Conservation (phyloP, 2,888 invertebrate species). For the Hypolimnas misippus region DNA sequence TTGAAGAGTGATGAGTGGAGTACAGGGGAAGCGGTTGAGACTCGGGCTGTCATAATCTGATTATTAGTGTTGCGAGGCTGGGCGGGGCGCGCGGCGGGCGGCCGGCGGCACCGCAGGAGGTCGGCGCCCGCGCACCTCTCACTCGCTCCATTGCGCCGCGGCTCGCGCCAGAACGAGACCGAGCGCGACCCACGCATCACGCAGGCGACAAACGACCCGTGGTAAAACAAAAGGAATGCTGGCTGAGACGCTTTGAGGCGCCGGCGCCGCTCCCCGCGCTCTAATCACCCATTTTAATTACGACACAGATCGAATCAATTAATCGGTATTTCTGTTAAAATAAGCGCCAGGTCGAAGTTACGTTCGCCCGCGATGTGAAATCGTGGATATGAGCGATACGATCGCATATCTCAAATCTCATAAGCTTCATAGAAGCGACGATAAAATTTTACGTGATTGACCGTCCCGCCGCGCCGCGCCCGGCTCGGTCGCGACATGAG, state of each 20-base stretch:
- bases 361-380: constrained; percentile 17
- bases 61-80: constrained; percentile 76
- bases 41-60: constrained; percentile 82
- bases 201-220: constrained; percentile 83
- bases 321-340: constrained; percentile 83
- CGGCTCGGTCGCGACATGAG: constrained; percentile 18
- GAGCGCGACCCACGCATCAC: constrained; percentile 58
- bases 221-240: constrained; percentile 85
- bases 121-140: constrained; percentile 78
- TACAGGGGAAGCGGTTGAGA: constrained; percentile 59
- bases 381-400: constrained; percentile 21
- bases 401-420: constrained; percentile 53
- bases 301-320: constrained; percentile 84
- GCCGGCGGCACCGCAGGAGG: constrained; percentile 78
- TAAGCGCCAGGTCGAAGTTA: constrained; percentile 66
- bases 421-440: constrained; percentile 47
- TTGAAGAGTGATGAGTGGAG: constrained; percentile 70
- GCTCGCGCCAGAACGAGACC: constrained; percentile 52
- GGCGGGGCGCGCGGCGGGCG: constrained; percentile 77
- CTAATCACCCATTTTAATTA: constrained; percentile 84
- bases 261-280: constrained; percentile 81
- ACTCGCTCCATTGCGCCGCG: constrained; percentile 52
- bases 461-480: constrained; percentile 26
- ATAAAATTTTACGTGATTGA: constrained; percentile 37
- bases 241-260: constrained; percentile 83